A percentile compares a stretch with the other conserved stretches of the same genome.
These are phyloP conservation scores for Apteryx mantelli DNA, from an alignment of 2,113 vertebrate species.

Conservation along the genomic window DNA sequence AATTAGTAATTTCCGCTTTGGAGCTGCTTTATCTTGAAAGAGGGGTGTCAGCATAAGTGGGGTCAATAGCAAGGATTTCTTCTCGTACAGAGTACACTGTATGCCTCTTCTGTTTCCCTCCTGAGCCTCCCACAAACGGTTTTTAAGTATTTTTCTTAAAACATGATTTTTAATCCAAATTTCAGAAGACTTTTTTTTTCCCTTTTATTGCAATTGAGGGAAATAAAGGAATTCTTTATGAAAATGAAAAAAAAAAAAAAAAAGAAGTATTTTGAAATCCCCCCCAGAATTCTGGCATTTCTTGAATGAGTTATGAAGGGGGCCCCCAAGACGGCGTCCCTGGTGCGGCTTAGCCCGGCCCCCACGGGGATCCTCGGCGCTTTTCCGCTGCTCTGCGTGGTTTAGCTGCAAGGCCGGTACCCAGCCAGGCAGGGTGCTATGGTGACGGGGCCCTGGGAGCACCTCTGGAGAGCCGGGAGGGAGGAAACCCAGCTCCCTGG, in stretches of 20 bases:
- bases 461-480: too few species aligned
- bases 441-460: background rate
- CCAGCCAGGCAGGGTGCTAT: background rate
- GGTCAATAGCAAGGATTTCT: background rate
- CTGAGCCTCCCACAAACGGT: background rate
- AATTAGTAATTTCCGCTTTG: background rate
- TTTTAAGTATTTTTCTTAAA: background rate
- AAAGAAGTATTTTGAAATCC: background rate
- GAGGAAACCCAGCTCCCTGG: background rate
- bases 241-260: background rate
- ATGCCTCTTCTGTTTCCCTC: background rate
- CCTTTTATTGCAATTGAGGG: fast-evolving
- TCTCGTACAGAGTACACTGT: background rate
- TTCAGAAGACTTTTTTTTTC: background rate
- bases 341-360: background rate
- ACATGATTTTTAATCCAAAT: background rate
- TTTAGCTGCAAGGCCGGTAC: background rate
- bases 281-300: background rate
- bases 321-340: background rate
- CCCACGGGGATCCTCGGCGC: background rate
- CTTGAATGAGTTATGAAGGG: background rate
- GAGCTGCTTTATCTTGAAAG: background rate
- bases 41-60: background rate
- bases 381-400: background rate
- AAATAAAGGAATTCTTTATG: background rate